Base-by-base conservation (phyloP, 2,797 vertebrate species). In the Eulemur albifrons region DNA sequence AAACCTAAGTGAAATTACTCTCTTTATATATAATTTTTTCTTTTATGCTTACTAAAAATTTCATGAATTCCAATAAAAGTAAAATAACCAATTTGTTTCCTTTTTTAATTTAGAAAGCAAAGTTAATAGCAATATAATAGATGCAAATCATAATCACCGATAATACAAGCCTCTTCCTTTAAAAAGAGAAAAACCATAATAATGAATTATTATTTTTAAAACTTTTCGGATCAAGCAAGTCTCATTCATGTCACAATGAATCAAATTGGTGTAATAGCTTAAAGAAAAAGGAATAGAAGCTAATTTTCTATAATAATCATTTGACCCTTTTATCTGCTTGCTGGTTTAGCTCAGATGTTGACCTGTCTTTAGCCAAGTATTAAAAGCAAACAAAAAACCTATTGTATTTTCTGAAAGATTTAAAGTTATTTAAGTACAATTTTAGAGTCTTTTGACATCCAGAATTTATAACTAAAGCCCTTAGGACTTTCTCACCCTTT, bases 311-410 rank as follows among this genome's bases (percentile, higher is more conserved):
- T 91, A 97, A 98, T 92, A 98, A 97, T 97, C 97, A 98, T 96
- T 98, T 98, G 97, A 96, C 96, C 97, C 96, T 98, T 98, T 98
- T 98, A 98, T 98, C 97, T 97, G 95, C 97, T 97, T 98, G 98
- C 86, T 98, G 94, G 96, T 97, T 70, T 98, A 97, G 97, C 97
- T 98, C 97, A 98, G 97, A 97, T 98, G 97, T 93, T 98, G 97
- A 98, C 97, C 98, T 98, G 98, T 96, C 97, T 98, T 98, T 97
- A 98, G 97, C 98, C 97, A 98, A 98, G 97, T 98, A 98, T 98
- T 98, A 98, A 98, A 98, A 97, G 97, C 72, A 88, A 98, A 99
- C 98, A 98, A 98, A 98, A 98, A 98, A 93, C 95, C 96, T 97
- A 98, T 98, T 99, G 97, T 99, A 97, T 97, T 98, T 98, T 91